Conservation (phyloP, 2,113 vertebrate species). For the Corapipo altera region DNA sequence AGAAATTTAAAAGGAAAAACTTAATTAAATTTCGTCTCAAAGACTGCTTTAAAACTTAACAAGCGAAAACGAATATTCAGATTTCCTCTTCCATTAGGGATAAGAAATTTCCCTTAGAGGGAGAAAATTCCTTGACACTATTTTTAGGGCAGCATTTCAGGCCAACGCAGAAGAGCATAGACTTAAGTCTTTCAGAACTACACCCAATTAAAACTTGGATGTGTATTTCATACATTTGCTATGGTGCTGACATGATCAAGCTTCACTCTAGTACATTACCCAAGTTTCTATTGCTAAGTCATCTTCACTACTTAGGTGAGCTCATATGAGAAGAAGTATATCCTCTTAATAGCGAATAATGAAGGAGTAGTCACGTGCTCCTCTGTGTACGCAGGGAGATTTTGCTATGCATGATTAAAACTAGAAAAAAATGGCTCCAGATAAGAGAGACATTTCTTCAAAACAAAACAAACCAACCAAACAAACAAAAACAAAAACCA, state of each 20-base stretch:
- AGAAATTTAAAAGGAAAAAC: neutral
- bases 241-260: neutral
- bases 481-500: neutral
- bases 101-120: neutral
- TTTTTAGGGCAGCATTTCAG: neutral
- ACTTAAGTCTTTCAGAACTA: neutral
- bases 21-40: neutral
- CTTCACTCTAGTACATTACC: neutral
- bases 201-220: neutral
- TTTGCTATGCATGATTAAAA: neutral
- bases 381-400: neutral
- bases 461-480: neutral
- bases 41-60: neutral
- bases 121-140: neutral
- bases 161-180: neutral
- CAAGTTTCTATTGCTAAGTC: neutral
- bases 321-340: neutral
- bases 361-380: accelerated
- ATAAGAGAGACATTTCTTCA: neutral
- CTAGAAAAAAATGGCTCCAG: neutral
- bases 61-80: neutral
- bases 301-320: neutral
- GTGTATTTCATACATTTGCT: neutral
- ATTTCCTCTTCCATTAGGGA: neutral
- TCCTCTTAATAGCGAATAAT: neutral